A percentile compares a stretch with the other conserved stretches of the same genome.
Conservation (phyloP, 30 jellyfish, hydroid and myxozoan species). For the Chironex yamaguchii region DNA sequence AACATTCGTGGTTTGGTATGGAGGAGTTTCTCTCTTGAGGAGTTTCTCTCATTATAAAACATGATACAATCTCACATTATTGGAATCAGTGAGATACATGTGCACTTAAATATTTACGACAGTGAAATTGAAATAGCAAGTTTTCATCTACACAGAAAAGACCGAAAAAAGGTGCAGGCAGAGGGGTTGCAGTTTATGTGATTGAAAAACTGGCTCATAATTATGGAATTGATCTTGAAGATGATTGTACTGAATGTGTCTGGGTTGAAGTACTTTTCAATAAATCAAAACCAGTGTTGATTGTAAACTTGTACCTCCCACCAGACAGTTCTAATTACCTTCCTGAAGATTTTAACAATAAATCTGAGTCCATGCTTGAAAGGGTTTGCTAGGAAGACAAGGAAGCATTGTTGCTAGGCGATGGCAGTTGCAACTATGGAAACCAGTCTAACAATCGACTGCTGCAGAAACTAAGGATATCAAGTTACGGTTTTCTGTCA, state of each 20-base stretch:
- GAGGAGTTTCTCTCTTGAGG: too few species aligned
- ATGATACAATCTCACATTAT: too few species aligned
- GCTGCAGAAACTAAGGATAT: constrained; percentile 8
- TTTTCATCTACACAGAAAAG: not conserved
- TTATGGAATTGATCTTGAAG: too few species aligned
- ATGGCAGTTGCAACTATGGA: constrained; percentile 33
- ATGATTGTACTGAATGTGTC: too few species aligned
- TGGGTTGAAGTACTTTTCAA: too few species aligned
- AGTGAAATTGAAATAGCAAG: constrained; percentile 27
- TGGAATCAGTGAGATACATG: too few species aligned
- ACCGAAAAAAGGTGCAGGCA: constrained; percentile 4
- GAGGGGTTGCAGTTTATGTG: too few species aligned
- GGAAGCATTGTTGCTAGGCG: constrained; percentile 66
- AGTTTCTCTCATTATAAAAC: too few species aligned
- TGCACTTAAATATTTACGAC: constrained; percentile 6
- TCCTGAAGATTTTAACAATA: constrained; percentile 5
- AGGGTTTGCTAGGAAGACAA: constrained; percentile 25
- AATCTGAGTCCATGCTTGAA: constrained; percentile 48
- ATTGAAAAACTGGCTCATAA: too few species aligned
- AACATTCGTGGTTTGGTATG: constrained; percentile 7
- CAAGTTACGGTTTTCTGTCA: constrained; percentile 10
- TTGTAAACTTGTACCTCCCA: constrained; percentile 65
- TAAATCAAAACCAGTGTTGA: too few species aligned
- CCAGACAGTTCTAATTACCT: constrained; percentile 8
- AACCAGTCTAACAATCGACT: constrained; percentile 18